Base-by-base conservation (phyloP, 2,888 invertebrate species). In the Nemotelus pantherinus region DNA sequence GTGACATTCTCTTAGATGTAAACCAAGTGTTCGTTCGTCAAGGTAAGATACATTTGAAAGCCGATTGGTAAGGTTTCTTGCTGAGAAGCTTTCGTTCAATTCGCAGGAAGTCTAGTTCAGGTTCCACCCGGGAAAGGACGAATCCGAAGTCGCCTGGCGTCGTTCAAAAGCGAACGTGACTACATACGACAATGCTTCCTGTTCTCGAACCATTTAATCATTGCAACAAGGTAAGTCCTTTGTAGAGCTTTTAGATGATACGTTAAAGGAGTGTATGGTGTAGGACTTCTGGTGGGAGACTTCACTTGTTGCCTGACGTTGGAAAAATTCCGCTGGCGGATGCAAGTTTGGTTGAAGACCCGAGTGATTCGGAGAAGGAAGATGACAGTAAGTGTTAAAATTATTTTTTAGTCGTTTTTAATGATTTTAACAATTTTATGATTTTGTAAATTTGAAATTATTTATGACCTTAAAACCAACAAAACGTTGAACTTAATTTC, bases 11-110 rank as follows among this genome's bases (percentile, higher is more conserved):
- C 63, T 88, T 97, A 72, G 96, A 97, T 84, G 96, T 96, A 43
- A 96, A 96, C 87, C 96, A 97, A 89, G 95, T 96, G 48, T 96
- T 96, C 87, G 95, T 96, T 58, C 89, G 96, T 81, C 96, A 97
- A 92, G 95, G 95, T 92, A 85, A 84, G 41, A 60, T 48, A 41
- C 44, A 60, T 60, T 9, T 48, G 39, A 72, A 57, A 44, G 64
- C 67, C 55, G 10, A 2, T 48, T 10, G 63, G 57, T 70, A 47
- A 41, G 55, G 78, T 70, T 70, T 44, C 64, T 72, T 53, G 44
- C 44, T 72, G 45, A 10, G 67, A 77, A 65, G 76, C 53, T 76
- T 53, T 63, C 63, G 41, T 41, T 41, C 5, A 63, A 41, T 63
- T 63, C 43, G 25, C 43, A 94, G 95, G 95, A 58, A 92, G 92